These are phyloP conservation scores for Achlya flavicornis DNA, from an alignment of 2,888 invertebrate species.

Conservation along the genomic window DNA sequence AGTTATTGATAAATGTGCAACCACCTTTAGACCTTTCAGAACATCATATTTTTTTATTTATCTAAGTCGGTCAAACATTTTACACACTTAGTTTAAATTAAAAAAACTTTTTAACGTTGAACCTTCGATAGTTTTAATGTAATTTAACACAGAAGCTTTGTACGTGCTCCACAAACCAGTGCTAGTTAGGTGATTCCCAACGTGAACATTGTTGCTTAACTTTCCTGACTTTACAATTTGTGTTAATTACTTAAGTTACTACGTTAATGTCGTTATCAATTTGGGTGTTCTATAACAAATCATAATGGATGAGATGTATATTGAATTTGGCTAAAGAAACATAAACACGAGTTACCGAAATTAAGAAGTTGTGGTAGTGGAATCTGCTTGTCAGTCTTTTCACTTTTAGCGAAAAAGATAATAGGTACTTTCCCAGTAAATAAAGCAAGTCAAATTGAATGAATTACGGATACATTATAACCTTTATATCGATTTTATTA, in stretches of 20 bases:
- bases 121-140: background rate
- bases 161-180: conserved; percentile 8
- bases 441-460: too few relatives aligned
- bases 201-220: conserved; percentile 1
- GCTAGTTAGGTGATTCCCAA: background rate
- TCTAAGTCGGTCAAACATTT: background rate
- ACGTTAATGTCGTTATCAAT: background rate
- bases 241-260: conserved; percentile 8
- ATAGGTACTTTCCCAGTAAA: too few relatives aligned
- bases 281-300: background rate
- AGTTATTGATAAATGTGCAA: too few relatives aligned
- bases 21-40: too few relatives aligned
- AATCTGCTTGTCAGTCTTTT: too few relatives aligned
- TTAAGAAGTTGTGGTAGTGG: too few relatives aligned
- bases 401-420: too few relatives aligned
- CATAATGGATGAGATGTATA: too few relatives aligned
- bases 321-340: too few relatives aligned
- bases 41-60: background rate
- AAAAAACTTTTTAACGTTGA: background rate
- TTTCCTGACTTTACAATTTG: conserved; percentile 10
- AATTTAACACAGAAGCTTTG: background rate
- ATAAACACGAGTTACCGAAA: too few relatives aligned
- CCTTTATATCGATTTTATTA: too few relatives aligned
- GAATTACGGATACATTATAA: too few relatives aligned
- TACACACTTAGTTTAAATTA: background rate